A percentile compares a stretch with the other conserved stretches of the same genome.
phyloP scores from a whole-genome alignment of 2,888 invertebrate genomes.

The Orthosia cruda region DNA sequence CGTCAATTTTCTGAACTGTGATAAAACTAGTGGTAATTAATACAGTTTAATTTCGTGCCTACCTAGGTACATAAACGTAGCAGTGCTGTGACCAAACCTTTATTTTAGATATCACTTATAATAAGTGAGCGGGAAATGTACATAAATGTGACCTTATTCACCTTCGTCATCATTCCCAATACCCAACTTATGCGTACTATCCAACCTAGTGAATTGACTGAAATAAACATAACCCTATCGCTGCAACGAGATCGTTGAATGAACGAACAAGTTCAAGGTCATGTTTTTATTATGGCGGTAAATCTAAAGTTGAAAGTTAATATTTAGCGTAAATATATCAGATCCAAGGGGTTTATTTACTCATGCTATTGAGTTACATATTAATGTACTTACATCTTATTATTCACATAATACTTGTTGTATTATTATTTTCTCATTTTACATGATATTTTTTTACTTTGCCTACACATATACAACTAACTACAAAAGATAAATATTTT shows the following conservation, averaged over 20 bases:
- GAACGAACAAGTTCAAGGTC: constrained; percentile 42
- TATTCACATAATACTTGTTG: background rate
- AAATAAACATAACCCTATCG: constrained; percentile 16
- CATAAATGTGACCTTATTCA: background rate
- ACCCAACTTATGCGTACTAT: background rate
- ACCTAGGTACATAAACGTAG: background rate
- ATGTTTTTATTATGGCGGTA: constrained; percentile 44
- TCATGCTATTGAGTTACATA: background rate
- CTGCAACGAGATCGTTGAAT: constrained; percentile 18
- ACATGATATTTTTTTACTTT: background rate
- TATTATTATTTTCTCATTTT: background rate
- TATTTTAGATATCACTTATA: too few species aligned
- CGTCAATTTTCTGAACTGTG: constrained; percentile 37
- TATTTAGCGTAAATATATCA: background rate
- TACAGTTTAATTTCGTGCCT: background rate
- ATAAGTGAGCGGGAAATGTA: background rate
- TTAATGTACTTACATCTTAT: background rate
- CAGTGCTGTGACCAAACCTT: constrained; percentile 19
- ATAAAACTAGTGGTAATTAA: constrained; percentile 34
- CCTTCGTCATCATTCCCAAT: background rate
- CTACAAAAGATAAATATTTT: constrained; percentile 2
- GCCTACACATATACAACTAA: background rate
- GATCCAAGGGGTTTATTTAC: background rate
- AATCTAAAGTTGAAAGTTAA: constrained; percentile 6
- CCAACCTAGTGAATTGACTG: too few species aligned